Percentiles rank a stretch among this genome's conserved stretches.
These are phyloP conservation scores for Sinocyclocheilus rhinocerous DNA, from an alignment of 2,113 vertebrate genomes.

Conservation along the genomic window DNA sequence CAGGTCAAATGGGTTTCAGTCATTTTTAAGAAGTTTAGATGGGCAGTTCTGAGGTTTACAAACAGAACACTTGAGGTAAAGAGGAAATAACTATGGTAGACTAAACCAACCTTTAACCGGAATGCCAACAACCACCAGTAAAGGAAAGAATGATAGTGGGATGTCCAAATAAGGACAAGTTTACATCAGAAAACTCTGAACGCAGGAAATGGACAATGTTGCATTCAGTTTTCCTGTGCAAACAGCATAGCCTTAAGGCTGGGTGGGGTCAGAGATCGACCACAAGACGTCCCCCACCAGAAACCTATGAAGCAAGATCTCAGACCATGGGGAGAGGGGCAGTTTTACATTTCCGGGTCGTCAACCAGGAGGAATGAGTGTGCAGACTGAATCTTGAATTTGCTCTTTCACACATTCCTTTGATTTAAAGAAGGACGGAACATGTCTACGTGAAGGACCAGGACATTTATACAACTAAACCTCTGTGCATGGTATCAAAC, in stretches of 20 bases:
- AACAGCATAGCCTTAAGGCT: neutral
- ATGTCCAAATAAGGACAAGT: slow-evolving; percentile 41
- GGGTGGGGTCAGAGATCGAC: slow-evolving; percentile 34
- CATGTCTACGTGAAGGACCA: neutral
- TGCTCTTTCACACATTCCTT: neutral
- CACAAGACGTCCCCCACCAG: slow-evolving; percentile 31
- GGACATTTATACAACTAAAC: neutral
- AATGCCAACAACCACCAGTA: neutral
- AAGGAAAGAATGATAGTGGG: neutral
- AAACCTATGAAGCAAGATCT: slow-evolving; percentile 14
- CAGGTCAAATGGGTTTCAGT: neutral
- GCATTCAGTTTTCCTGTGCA: slow-evolving; percentile 37
- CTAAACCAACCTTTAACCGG: neutral
- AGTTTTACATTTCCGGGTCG: slow-evolving; percentile 51
- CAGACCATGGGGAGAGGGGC: slow-evolving; percentile 6
- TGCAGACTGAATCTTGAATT: slow-evolving; percentile 16
- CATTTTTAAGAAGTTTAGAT: neutral
- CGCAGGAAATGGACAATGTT: slow-evolving; percentile 22
- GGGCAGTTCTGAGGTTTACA: slow-evolving; percentile 5
- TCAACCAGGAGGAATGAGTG: slow-evolving; percentile 54
- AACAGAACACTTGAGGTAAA: neutral
- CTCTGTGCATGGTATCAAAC: neutral
- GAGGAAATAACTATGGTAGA: neutral
- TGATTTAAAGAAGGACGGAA: neutral
- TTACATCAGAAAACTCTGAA: neutral